Percentiles rank a stretch among this genome's conserved stretches.
Evolutionary conservation across 1,140 invertebrate genomes (phyloP).

Genomic region (Campoletis sonorensis): DNA sequence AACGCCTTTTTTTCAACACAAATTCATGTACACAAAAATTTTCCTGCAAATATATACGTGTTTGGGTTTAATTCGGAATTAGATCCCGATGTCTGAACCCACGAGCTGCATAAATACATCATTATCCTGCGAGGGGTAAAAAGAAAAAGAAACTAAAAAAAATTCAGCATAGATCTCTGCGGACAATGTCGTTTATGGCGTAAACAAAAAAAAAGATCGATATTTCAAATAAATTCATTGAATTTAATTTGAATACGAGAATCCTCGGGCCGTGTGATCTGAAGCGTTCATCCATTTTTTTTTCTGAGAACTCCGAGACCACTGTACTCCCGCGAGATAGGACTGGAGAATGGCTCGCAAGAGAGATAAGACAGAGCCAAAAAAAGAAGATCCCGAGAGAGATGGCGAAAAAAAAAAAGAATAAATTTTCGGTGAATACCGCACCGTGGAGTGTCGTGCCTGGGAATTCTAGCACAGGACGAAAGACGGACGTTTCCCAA

Average conservation of each 20-base stretch:
- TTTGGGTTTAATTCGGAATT: neutral
- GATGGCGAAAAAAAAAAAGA: slow-evolving; percentile 1
- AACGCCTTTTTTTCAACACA: neutral
- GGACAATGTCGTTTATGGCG: too few species aligned
- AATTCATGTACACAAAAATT: slow-evolving; percentile 1
- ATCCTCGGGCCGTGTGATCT: neutral
- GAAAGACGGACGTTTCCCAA: slow-evolving; percentile 40
- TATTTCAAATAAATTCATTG: slow-evolving; percentile 1
- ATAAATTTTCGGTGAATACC: slow-evolving; percentile 12
- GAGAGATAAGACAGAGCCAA: neutral
- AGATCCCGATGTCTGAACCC: too few species aligned
- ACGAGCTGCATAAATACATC: too few species aligned
- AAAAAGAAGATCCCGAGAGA: slow-evolving; percentile 7
- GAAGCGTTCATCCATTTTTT: neutral
- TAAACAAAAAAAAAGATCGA: neutral
- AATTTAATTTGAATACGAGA: neutral
- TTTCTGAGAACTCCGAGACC: neutral
- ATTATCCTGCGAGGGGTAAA: too few species aligned
- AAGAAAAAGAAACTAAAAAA: too few species aligned
- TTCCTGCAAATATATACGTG: neutral
- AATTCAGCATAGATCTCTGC: too few species aligned
- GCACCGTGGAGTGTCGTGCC: slow-evolving; percentile 21
- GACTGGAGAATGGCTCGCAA: neutral
- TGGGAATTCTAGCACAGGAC: slow-evolving; percentile 29
- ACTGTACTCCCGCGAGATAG: neutral